phyloP scores from a whole-genome alignment of 2,113 vertebrate genomes.

The Centropus bengalensis region DNA sequence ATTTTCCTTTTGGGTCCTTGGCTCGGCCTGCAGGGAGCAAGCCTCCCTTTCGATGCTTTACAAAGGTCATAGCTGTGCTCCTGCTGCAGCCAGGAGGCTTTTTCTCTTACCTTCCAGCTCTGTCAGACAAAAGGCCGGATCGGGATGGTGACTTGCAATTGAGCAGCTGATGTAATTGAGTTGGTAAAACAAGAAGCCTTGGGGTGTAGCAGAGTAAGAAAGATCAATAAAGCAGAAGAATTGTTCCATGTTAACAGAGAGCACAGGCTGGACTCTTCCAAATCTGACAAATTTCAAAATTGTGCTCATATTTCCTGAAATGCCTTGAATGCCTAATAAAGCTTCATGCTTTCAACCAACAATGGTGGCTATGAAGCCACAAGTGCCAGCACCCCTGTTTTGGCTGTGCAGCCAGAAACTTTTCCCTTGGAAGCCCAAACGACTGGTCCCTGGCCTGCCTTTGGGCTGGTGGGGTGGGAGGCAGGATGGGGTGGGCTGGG shows the following conservation, averaged over 20 bases:
- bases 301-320: neutral
- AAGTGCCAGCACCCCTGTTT: neutral
- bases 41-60: neutral
- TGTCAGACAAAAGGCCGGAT: neutral
- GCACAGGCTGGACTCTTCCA: neutral
- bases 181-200: neutral
- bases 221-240: neutral
- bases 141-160: neutral
- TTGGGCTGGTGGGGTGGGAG: neutral
- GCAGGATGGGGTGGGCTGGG: neutral
- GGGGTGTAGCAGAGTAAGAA: neutral
- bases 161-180: neutral
- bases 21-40: neutral
- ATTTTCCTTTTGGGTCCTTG: neutral
- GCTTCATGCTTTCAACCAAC: neutral
- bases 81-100: neutral
- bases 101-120: neutral
- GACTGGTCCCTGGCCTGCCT: accelerated
- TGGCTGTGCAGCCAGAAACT: accelerated
- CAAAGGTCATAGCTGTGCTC: neutral
- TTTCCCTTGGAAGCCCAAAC: neutral
- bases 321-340: neutral
- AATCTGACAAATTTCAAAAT: neutral
- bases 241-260: neutral
- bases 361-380: neutral